Evolutionary conservation across 1,140 invertebrate genomes (phyloP).

Genomic region (Palaemon carinicauda): DNA sequence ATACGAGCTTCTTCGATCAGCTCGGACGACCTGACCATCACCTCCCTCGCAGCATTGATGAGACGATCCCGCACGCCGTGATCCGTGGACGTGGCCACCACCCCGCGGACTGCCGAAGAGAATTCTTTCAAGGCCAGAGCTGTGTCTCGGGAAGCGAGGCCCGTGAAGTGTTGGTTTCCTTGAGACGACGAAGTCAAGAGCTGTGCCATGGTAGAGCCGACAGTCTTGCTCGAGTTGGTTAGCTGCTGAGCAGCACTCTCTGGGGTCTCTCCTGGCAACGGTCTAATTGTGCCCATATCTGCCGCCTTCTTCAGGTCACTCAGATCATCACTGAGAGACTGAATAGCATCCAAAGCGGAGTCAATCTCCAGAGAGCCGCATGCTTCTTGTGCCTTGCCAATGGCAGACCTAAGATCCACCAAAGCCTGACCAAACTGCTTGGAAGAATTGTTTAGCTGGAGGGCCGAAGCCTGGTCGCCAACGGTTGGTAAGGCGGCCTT

Average conservation of each 20-base stretch:
- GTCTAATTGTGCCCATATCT: slow-evolving; percentile 74
- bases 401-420: slow-evolving; percentile 80
- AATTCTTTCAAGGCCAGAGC: slow-evolving; percentile 78
- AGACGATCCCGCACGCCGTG: slow-evolving; percentile 72
- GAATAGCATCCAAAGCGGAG: slow-evolving; percentile 82
- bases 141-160: slow-evolving; percentile 82
- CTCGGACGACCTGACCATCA: slow-evolving; percentile 64
- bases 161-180: slow-evolving; percentile 84
- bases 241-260: slow-evolving; percentile 79
- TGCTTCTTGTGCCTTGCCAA: slow-evolving; percentile 84
- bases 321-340: slow-evolving; percentile 81
- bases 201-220: slow-evolving; percentile 78
- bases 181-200: slow-evolving; percentile 86
- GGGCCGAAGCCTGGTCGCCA: slow-evolving; percentile 78
- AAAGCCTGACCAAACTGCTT: slow-evolving; percentile 80
- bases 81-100: slow-evolving; percentile 75
- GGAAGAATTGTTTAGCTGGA: slow-evolving; percentile 76
- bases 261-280: slow-evolving; percentile 85
- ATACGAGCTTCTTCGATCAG: slow-evolving; percentile 56
- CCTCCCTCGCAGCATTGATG: slow-evolving; percentile 79
- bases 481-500: slow-evolving; percentile 89
- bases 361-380: slow-evolving; percentile 87
- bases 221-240: slow-evolving; percentile 74
- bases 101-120: slow-evolving; percentile 76
- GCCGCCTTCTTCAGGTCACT: slow-evolving; percentile 81